Percentiles rank a stretch among this genome's conserved stretches.
Evolutionary conservation across 2,113 vertebrate genomes (phyloP).

Genomic region (Arenaria interpres): DNA sequence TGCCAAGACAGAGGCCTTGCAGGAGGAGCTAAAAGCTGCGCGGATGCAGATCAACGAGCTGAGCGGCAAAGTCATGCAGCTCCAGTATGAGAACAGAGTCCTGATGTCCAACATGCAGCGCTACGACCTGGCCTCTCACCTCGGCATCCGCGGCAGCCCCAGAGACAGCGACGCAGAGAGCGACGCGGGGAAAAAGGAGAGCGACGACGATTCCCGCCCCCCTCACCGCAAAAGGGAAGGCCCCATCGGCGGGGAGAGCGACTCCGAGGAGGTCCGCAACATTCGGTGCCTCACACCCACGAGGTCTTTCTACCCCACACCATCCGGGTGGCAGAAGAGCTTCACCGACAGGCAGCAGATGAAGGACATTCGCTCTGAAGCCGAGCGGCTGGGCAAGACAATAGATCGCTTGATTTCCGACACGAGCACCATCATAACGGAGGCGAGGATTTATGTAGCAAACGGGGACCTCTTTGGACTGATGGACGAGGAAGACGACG

Average conservation of each 20-base stretch:
- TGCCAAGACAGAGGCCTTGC: conserved; percentile 88
- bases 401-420: conserved; percentile 96
- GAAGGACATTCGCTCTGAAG: conserved; percentile 96
- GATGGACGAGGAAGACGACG: conserved; percentile 94
- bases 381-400: conserved; percentile 93
- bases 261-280: conserved; percentile 95
- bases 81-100: conserved; percentile 97
- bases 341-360: conserved; percentile 96
- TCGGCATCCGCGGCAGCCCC: conserved; percentile 92
- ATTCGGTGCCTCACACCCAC: conserved; percentile 95
- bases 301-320: conserved; percentile 85
- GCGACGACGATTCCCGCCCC: conserved; percentile 91
- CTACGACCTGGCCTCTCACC: conserved; percentile 95
- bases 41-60: conserved; percentile 96
- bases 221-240: conserved; percentile 96
- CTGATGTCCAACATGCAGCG: conserved; percentile 99
- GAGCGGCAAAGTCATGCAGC: conserved; percentile 98
- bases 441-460: conserved; percentile 92
- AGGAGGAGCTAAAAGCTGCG: conserved; percentile 94
- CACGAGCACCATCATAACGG: conserved; percentile 96
- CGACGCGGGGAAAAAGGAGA: conserved; percentile 90
- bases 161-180: conserved; percentile 95
- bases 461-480: conserved; percentile 93
- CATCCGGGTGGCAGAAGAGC: conserved; percentile 87
- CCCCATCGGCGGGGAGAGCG: conserved; percentile 94